These are phyloP conservation scores for Peromyscus aztecus DNA, from an alignment of 2,797 vertebrate species.

Conservation along the genomic window DNA sequence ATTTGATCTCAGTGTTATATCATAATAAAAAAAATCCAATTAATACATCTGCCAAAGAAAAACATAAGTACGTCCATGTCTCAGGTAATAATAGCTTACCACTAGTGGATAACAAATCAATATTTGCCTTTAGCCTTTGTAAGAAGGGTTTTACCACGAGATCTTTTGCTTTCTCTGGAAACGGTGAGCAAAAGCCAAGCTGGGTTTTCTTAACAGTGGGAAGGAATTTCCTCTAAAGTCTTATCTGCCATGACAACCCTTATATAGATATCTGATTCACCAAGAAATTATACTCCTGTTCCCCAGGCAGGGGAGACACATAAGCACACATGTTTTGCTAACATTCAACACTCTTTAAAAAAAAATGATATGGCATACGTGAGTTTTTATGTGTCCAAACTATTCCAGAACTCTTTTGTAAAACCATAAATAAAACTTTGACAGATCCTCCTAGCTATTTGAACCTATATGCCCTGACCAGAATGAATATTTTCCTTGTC, in stretches of 20 bases:
- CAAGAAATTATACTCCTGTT: constrained; percentile 84
- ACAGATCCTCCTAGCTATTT: not conserved
- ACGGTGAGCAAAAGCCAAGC: constrained; percentile 85
- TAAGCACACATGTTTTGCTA: constrained; percentile 61
- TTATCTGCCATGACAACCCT: constrained; percentile 90
- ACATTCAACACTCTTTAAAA: constrained; percentile 27
- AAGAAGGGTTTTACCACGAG: constrained; percentile 68
- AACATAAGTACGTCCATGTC: constrained; percentile 40
- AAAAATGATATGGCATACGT: constrained; percentile 51
- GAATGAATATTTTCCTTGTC: not conserved
- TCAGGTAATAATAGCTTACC: constrained; percentile 63
- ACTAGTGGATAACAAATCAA: constrained; percentile 71
- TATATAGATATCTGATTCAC: constrained; percentile 78
- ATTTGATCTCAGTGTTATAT: constrained; percentile 72
- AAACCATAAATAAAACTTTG: not conserved
- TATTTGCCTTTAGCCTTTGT: constrained; percentile 76
- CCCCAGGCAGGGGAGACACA: constrained; percentile 74
- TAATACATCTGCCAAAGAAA: constrained; percentile 67
- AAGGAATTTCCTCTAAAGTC: constrained; percentile 90
- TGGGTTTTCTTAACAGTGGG: constrained; percentile 87
- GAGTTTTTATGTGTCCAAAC: constrained; percentile 59
- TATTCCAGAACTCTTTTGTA: not conserved
- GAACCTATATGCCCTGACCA: not conserved
- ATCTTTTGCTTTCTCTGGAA: constrained; percentile 87
- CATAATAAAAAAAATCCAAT: constrained; percentile 78